These are phyloP conservation scores for Agriopis aurantiaria DNA, from an alignment of 2,888 invertebrate species.

Conservation along the genomic window DNA sequence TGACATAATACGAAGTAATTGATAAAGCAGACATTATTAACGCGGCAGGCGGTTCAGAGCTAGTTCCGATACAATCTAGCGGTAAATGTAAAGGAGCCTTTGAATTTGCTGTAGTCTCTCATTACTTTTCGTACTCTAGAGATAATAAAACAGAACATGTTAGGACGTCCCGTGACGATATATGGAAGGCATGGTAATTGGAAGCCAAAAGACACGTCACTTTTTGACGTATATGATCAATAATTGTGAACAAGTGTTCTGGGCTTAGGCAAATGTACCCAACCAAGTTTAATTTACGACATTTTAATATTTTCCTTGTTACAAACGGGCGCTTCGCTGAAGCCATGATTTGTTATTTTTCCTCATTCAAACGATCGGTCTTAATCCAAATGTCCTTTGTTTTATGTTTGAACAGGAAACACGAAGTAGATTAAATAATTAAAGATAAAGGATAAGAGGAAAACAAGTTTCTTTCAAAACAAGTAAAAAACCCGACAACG, in stretches of 20 bases:
- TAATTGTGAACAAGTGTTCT: neutral
- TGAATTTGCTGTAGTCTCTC: constrained; percentile 26
- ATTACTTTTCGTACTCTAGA: neutral
- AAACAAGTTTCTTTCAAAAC: neutral
- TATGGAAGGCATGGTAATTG: no score
- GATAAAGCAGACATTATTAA: constrained; percentile 63
- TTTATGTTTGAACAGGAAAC: constrained; percentile 2
- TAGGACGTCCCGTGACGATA: no score
- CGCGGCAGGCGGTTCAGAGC: constrained; percentile 44
- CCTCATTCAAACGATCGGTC: constrained; percentile 3
- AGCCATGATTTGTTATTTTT: constrained; percentile 21
- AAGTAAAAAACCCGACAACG: no score
- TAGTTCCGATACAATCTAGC: constrained; percentile 41
- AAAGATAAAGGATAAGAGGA: neutral
- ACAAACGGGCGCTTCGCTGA: neutral
- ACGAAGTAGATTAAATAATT: neutral
- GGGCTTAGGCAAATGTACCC: neutral
- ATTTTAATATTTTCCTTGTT: constrained; percentile 39
- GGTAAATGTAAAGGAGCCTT: constrained; percentile 30
- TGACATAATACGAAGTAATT: constrained; percentile 75
- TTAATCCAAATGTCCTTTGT: constrained; percentile 5
- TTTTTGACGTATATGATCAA: neutral
- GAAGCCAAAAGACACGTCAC: no score
- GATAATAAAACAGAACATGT: no score
- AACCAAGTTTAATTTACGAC: neutral